Base-by-base conservation (phyloP, 2,888 invertebrate species). In the Tryphoninae sp. region DNA sequence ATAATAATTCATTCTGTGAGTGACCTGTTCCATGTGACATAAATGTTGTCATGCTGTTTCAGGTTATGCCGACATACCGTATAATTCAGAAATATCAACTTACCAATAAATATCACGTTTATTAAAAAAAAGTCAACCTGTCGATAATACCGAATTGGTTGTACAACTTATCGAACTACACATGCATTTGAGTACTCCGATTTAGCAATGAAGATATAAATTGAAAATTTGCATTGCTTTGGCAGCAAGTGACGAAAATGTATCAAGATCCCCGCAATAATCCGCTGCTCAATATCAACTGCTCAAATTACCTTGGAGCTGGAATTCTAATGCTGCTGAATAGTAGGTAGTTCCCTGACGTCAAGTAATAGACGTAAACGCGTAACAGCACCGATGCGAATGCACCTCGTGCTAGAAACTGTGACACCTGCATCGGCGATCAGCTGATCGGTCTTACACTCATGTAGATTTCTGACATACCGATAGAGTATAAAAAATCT, bases 361-460 rank as follows among this genome's bases (percentile, higher is more conserved):
- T 22, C 73, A 78, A 59, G 65, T 68, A 19, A 19, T 13, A 42
- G 16, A 1, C 19, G 8, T 23, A 13, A 40, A 55, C 42, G 68
- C 23, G 68, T 68, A 53, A 26, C 45, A 64, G 19, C 16, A 26
- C 22, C 62, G 45, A 40, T n/a, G 16, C 45, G 16, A 64, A 51
- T 64, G 49, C 53, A 55, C 49, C 74, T 42, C 74, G 78, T 73
- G 68, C 19, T 55, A 55, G 33, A 11, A 45, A 62, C 45, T 26
- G 40, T 80, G 79, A 80, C 74, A 80, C 45, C 19, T 58, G 64
- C 64, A 58, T 64, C 22, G 8, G 11, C 9, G n/a, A 64, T 71
- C 80, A 75, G 80, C 80, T 80, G 80, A 75, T 62, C 13, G 19
- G 2, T 40, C 51, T 22, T 49, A 26, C 49, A n/a, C 26, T n/a